Conservation (phyloP, 2,888 invertebrate genomes). For the Scelioninae gen. 1 region DNA sequence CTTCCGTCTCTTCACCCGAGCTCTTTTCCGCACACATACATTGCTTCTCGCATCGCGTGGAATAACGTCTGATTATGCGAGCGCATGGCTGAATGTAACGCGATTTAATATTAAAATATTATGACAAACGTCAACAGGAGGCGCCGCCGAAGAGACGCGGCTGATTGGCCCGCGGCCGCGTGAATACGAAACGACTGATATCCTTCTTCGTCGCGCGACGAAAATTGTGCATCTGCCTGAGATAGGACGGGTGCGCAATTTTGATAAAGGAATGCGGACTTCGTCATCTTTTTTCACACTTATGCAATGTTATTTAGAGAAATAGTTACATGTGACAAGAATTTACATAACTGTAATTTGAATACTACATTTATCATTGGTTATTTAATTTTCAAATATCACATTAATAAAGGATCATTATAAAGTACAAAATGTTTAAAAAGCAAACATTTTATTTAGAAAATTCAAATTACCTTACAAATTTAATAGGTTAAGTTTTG, state of each 20-base stretch:
- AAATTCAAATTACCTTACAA: too few relatives aligned
- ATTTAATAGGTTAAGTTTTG: too few relatives aligned
- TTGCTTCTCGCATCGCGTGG: conserved; percentile 63
- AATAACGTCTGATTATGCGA: conserved; percentile 83
- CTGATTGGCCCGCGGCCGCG: conserved; percentile 81
- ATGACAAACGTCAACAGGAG: conserved; percentile 84
- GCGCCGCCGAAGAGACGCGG: conserved; percentile 77
- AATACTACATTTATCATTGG: too few relatives aligned
- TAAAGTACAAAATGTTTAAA: too few relatives aligned
- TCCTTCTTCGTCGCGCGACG: conserved; percentile 56
- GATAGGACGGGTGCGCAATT: conserved; percentile 15
- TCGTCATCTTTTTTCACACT: conserved; percentile 6
- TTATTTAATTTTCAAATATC: too few relatives aligned
- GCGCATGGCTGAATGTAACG: conserved; percentile 83
- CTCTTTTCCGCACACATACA: conserved; percentile 57
- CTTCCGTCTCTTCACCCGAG: conserved; percentile 66
- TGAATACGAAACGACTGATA: conserved; percentile 82
- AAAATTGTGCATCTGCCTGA: conserved; percentile 55
- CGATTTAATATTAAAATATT: conserved; percentile 85
- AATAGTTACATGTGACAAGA: too few relatives aligned
- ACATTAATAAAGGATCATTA: too few relatives aligned
- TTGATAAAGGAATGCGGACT: conserved; percentile 8
- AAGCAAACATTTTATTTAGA: too few relatives aligned
- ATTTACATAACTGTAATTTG: too few relatives aligned
- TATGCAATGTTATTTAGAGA: neutral